Base-by-base conservation (phyloP, 2,113 vertebrate species). In the Gopherus evgoodei region DNA sequence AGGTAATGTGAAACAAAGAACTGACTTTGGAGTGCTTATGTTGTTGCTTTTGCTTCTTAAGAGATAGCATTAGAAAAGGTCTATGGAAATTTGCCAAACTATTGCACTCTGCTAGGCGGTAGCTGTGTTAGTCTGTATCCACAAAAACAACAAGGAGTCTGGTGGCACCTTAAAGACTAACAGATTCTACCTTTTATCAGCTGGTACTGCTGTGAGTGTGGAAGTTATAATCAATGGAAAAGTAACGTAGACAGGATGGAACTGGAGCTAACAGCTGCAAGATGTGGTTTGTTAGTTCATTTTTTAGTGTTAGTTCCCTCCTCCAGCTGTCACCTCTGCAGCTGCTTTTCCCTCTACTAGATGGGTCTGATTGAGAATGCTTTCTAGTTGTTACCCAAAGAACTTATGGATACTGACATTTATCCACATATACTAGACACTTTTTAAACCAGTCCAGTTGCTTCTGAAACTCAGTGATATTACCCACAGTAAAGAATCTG, bases 221-320 rank as follows among this genome's bases (percentile, higher is more conserved):
- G 62, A 38, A 42, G 3, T 14, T 88, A 49, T 1, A 1, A 50
- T 21, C 3, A 0, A 4, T 13, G 54, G 17, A 50, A 54, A 69
- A 91, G 65, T 11, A 78, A 50, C 47, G 11, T 29, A 44, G 47
- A 27, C 75, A 50, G 78, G 79, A 31, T 76, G 81, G 54, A 65
- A 53, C 0, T 2, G 1, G 42, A n/a, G 35, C 22, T 78, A 47
- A 47, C 22, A 78, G 42, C 25, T 78, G 75, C 42, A 29, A 42
- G 24, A 14, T 78, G 42, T 47, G 75, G 75, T 78, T 42, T 44
- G 72, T 42, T 13, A 14, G 42, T 42, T 42, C 11, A 76, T 38
- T 38, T 76, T 76, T 25, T 44, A 25, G 24, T 44, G 13, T 78
- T n/a, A 38, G 57, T 35, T 10, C 16, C n/a, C 35, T 38, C 35